Conservation (phyloP, 2,797 vertebrate species). For the Atherinosoma microstoma region DNA sequence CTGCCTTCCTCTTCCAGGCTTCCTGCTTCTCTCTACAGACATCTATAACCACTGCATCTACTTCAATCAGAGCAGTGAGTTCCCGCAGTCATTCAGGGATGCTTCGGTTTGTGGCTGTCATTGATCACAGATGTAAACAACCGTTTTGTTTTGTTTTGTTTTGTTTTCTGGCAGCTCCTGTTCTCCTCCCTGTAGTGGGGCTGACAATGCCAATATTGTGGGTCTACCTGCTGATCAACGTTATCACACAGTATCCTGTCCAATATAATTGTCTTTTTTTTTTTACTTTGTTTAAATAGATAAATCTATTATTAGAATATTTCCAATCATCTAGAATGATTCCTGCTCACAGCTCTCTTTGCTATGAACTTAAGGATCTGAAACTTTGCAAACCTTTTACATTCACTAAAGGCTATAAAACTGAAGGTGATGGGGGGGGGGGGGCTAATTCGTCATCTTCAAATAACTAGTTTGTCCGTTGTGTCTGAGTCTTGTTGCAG, state of each 20-base stretch:
- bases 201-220: constrained; percentile 91
- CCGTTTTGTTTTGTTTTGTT: background rate
- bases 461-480: background rate
- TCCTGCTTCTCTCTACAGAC: constrained; percentile 91
- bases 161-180: constrained; percentile 81
- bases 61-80: constrained; percentile 94
- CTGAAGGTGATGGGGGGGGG: too few relatives aligned
- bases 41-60: constrained; percentile 90
- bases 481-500: constrained; percentile 10
- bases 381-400: too few relatives aligned
- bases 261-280: background rate
- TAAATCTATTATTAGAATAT: too few relatives aligned
- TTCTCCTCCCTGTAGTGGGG: constrained; percentile 84
- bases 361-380: too few relatives aligned
- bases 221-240: constrained; percentile 94
- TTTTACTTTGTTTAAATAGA: too few relatives aligned
- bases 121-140: background rate
- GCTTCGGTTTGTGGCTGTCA: background rate
- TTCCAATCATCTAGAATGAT: too few relatives aligned
- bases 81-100: background rate
- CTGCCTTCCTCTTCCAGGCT: constrained; percentile 92
- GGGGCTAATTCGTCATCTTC: background rate
- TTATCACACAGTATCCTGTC: constrained; percentile 98
- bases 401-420: too few relatives aligned
- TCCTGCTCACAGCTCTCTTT: too few relatives aligned